phyloP scores from a whole-genome alignment of 2,888 invertebrate genomes.

The Ophioninae sp. region DNA sequence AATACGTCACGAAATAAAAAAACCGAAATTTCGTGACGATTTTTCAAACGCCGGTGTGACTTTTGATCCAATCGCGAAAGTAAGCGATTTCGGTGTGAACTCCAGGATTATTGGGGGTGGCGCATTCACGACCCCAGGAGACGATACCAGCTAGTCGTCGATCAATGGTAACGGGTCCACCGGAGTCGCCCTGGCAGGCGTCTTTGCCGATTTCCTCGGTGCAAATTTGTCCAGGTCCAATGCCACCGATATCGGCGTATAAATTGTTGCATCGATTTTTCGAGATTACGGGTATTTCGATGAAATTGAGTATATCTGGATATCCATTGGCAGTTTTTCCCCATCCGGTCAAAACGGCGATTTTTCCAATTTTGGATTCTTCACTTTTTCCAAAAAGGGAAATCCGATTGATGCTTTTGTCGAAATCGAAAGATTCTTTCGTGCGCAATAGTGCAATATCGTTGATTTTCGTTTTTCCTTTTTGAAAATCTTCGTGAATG shows the following conservation, averaged over 20 bases:
- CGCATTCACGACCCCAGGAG: conserved; percentile 82
- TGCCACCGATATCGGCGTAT: conserved; percentile 49
- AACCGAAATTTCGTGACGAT: too few species aligned
- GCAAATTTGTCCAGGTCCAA: conserved; percentile 81
- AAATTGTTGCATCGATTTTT: conserved; percentile 80
- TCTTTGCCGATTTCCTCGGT: conserved; percentile 83
- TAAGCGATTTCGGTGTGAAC: conserved; percentile 82
- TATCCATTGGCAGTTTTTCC: conserved; percentile 55
- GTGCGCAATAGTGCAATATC: conserved; percentile 84
- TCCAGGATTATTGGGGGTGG: conserved; percentile 79
- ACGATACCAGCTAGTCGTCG: conserved; percentile 69
- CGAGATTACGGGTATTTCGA: conserved; percentile 83
- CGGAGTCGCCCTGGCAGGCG: conserved; percentile 70
- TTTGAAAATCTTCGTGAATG: conserved; percentile 35
- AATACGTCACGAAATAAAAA: too few species aligned
- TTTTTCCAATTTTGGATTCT: conserved; percentile 59
- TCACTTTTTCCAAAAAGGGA: conserved; percentile 78
- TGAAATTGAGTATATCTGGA: conserved; percentile 79
- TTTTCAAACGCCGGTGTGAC: conserved; percentile 31
- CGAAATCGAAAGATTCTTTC: conserved; percentile 80
- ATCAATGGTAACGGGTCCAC: conserved; percentile 67
- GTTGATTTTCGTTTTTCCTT: conserved; percentile 48
- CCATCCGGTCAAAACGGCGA: conserved; percentile 70
- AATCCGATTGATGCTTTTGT: conserved; percentile 80
- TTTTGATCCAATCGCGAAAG: conserved; percentile 79